phyloP scores from a whole-genome alignment of 2,888 invertebrate genomes.

The Dromius quadrimaculatus region DNA sequence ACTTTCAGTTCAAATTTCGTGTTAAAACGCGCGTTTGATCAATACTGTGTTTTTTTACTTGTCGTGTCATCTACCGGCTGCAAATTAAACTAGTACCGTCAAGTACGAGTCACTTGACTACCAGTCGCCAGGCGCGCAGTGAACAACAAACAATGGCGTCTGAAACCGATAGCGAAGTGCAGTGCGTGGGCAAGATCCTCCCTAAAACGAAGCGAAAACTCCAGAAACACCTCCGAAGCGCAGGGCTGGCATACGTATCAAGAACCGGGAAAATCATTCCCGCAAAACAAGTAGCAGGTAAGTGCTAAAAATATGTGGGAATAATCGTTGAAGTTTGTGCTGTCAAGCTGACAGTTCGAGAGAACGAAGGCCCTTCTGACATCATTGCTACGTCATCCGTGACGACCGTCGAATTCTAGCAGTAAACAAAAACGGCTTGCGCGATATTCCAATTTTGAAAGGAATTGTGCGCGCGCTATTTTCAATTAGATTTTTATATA shows the following conservation, averaged over 20 bases:
- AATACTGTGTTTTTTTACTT: background rate
- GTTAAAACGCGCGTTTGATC: too few species aligned
- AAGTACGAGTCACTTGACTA: conserved; percentile 19
- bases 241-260: conserved; percentile 68
- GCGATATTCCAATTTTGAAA: conserved; percentile 31
- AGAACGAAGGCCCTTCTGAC: conserved; percentile 52
- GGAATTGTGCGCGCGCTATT: background rate
- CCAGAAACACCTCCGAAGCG: conserved; percentile 67
- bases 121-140: conserved; percentile 57
- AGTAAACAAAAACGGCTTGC: conserved; percentile 31
- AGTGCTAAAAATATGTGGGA: conserved; percentile 54
- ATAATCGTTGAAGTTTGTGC: background rate
- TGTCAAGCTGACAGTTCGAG: conserved; percentile 59
- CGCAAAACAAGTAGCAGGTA: conserved; percentile 68
- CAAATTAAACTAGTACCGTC: background rate
- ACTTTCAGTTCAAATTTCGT: too few species aligned
- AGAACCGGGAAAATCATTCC: conserved; percentile 68
- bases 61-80: conserved; percentile 7
- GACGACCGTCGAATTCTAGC: conserved; percentile 27
- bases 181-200: conserved; percentile 63
- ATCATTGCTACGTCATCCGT: conserved; percentile 53
- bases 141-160: conserved; percentile 64
- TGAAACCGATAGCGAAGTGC: conserved; percentile 63
- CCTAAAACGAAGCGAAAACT: conserved; percentile 67
- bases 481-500: background rate